Evolutionary conservation across 2,888 invertebrate species (phyloP), one percentile per base, ranked within the genome.

Genomic region (Antitype chi): DNA sequence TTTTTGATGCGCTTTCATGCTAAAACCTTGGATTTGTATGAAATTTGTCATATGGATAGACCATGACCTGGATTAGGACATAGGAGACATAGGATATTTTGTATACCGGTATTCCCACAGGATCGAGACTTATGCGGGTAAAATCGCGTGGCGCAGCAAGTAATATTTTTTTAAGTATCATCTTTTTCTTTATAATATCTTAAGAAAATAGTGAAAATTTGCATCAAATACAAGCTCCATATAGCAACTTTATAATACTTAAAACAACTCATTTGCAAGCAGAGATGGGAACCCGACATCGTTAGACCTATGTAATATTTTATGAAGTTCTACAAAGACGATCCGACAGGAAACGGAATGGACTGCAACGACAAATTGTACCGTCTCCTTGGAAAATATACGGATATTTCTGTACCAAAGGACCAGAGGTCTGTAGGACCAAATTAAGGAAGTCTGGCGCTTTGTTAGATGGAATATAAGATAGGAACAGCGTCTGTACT

Each of bases 321-420:
- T 80, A 86, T 86, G 74, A 81, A 84, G 78, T 85, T 78, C 78
- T 73, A 87, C 85, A 87, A 84, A 85, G 89, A 76, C 74, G 86
- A 89, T 85, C 82, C 82, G 85, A 87, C 88, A 85, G 88, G 87
- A 90, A 89, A 86, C 89, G 69, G 82, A 80, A 82, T 84, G 84
- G 86, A 87, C 87, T 87, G 85, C 86, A 86, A 70, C 85, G 88
- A 89, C 91, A 91, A 91, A 91, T 91, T 89, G 90, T 89, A 81
- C 75, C 85, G 84, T 70, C 78, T 80, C 55, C 68, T 70, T 74
- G 70, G 82, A 78, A 89, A 90, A 89, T 88, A 85, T 82, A 87
- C 86, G 79, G 80, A 85, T 85, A 90, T 89, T 88, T 85, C 78
- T 76, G 80, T 74, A 76, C 68, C 76, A 81, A 85, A 88, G 69